Percentiles rank a stretch among this genome's conserved stretches.
These are phyloP conservation scores for Hippocampus comes DNA, from an alignment of 2,113 vertebrate species.

Conservation along the genomic window DNA sequence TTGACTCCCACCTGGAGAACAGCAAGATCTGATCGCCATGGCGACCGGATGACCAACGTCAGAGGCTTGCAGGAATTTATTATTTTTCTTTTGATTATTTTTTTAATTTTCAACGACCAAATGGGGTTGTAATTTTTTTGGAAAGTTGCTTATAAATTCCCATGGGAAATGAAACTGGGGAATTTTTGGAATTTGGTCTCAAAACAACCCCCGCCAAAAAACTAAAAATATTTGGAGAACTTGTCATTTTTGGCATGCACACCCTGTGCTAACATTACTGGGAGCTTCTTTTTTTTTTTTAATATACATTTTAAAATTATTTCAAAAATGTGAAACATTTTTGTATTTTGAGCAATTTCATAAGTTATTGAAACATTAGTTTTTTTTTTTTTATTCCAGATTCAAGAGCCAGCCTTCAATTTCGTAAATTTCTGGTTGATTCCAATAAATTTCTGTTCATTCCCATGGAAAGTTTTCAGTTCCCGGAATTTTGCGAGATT, in stretches of 20 bases:
- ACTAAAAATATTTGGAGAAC: no score
- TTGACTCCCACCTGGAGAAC: slow-evolving; percentile 97
- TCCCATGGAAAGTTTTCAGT: background rate
- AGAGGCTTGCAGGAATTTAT: background rate
- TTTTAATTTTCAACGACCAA: background rate
- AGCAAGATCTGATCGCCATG: slow-evolving; percentile 87
- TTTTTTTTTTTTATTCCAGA: no score
- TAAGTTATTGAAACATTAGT: no score
- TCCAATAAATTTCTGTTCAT: background rate
- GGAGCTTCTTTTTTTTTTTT: no score
- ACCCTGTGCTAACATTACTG: no score
- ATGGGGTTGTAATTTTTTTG: background rate
- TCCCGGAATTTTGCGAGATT: no score
- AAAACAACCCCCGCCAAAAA: no score
- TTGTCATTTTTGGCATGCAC: no score
- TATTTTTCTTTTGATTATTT: background rate
- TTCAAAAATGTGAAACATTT: no score
- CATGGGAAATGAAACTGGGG: background rate
- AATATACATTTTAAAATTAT: no score
- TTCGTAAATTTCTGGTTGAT: background rate
- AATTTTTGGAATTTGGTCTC: background rate
- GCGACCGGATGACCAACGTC: slow-evolving; percentile 30
- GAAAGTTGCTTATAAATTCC: background rate
- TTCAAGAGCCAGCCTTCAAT: background rate
- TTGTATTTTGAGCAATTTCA: no score